A percentile compares a stretch with the other conserved stretches of the same genome.
Evolutionary conservation across 2,888 invertebrate species (phyloP).

Genomic region (Lysandra bellargus): DNA sequence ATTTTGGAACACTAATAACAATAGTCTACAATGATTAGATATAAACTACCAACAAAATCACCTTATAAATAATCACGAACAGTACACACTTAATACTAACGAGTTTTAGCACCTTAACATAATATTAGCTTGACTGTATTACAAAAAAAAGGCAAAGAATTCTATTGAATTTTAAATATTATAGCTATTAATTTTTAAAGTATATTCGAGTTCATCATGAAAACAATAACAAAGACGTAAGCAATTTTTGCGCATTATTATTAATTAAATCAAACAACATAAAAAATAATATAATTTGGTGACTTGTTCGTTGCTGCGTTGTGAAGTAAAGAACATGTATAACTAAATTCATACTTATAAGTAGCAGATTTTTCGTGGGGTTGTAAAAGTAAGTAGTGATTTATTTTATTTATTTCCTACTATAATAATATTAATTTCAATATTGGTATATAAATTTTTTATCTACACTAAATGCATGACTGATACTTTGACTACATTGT

Average conservation of each 20-base stretch:
- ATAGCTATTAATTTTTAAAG: no score
- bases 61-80: no score
- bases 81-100: no score
- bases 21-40: no score
- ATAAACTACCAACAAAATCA: no score
- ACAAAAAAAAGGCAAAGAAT: neutral
- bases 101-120: neutral
- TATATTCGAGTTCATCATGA: neutral
- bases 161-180: no score
- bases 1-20: no score
- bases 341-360: no score
- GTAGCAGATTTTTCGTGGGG: no score
- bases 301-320: neutral
- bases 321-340: neutral
- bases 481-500: neutral
- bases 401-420: neutral
- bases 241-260: neutral
- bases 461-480: conserved; percentile 12
- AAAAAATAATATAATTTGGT: neutral
- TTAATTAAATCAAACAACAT: neutral
- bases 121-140: neutral
- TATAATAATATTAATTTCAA: neutral
- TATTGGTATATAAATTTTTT: neutral
- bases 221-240: neutral
- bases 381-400: neutral